Conservation (phyloP, 2,113 vertebrate genomes). For the Perognathus longimembris region DNA sequence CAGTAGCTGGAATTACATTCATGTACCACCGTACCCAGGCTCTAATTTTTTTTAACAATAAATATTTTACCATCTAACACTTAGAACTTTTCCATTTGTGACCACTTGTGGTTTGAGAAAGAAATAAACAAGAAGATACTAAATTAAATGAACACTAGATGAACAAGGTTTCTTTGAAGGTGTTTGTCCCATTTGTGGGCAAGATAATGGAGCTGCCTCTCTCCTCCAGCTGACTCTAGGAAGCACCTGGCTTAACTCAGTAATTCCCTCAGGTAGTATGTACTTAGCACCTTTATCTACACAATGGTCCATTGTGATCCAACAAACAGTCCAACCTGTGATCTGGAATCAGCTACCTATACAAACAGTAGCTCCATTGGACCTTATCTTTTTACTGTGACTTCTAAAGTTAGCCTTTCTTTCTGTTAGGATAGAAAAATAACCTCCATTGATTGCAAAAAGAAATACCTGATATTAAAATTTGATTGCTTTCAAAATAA, state of each 20-base stretch:
- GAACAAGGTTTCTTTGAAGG: not conserved
- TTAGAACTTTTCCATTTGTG: not conserved
- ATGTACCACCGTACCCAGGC: too few relatives aligned
- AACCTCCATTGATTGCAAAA: slow-evolving; percentile 62
- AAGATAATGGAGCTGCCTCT: not conserved
- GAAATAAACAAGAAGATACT: not conserved
- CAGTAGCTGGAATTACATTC: too few relatives aligned
- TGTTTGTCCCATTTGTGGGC: not conserved
- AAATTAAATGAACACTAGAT: not conserved
- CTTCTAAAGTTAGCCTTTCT: slow-evolving; percentile 74
- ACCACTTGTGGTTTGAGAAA: not conserved
- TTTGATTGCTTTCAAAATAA: slow-evolving; percentile 65
- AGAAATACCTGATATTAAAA: slow-evolving; percentile 62
- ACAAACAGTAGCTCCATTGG: slow-evolving; percentile 55
- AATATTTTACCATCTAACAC: not conserved
- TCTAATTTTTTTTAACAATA: slow-evolving; percentile 44
- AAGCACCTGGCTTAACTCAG: slow-evolving; percentile 35
- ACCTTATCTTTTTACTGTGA: slow-evolving; percentile 69
- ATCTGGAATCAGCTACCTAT: slow-evolving; percentile 66
- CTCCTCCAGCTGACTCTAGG: slow-evolving; percentile 45
- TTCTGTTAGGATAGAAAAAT: slow-evolving; percentile 70
- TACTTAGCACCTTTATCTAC: slow-evolving; percentile 61
- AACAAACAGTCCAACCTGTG: slow-evolving; percentile 54
- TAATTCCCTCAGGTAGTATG: slow-evolving; percentile 48
- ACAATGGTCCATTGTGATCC: slow-evolving; percentile 45